Base-by-base conservation (phyloP, 2,113 vertebrate species). In the Colinus virginianus region DNA sequence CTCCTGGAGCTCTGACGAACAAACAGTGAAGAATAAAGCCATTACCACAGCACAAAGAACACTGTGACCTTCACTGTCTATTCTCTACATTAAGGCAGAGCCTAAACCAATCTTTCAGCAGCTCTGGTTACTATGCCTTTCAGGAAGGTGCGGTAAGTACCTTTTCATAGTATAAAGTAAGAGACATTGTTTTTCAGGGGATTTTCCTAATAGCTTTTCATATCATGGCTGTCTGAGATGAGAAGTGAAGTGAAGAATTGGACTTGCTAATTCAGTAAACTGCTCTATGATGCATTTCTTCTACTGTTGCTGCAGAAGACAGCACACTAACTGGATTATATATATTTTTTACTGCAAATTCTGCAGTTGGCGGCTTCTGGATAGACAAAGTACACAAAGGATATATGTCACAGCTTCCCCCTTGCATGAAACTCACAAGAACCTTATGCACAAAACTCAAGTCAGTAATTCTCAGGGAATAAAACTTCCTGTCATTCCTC, bases 141-240 rank as follows among this genome's bases (percentile, higher is more conserved):
- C 3, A 4, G 67, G 21, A 79, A 87, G 55, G 42, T 1, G 2
- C 30, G 32, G 18, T 66, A 58, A 84, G 58, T 82, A 72, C n/a
- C 51, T 9, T 30, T 53, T 30, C 51, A 26, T 49, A 34, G n/a
- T 34, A 66, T n/a, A 78, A 88, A 90, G 61, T 32, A 45, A 42
- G 71, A 85, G 81, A 87, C 36, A 3, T 22, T 61, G 20, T 78
- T 93, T 94, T 90, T 56, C 67, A 68, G n/a, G 13, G 66, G 89
- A 49, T 53, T 72, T 87, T 38, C 40, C 58, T 87, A 62, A 87
- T 42, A 84, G 63, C n/a, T 77, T 95, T 87, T 85, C 49, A n/a
- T 85, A 70, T 45, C 42, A 63, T 28, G 28, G 16, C 32, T 75
- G 40, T 64, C 91, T 49, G 66, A 63, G 42, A 63, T 18, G 49